These are phyloP conservation scores for Tenthredo scrophulariae DNA, from an alignment of 2,888 invertebrate genomes.

Conservation along the genomic window DNA sequence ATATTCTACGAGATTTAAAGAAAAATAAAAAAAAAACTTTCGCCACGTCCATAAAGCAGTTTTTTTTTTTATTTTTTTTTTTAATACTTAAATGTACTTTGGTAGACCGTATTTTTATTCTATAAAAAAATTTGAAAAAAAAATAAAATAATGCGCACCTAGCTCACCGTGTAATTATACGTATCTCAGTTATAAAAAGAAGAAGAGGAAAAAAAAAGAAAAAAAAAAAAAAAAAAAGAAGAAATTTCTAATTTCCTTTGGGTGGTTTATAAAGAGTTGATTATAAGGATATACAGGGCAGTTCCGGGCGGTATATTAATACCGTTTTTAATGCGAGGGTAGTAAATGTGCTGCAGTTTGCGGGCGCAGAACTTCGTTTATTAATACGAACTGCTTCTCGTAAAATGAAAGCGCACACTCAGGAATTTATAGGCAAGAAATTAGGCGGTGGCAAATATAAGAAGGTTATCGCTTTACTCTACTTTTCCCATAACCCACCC, in stretches of 20 bases:
- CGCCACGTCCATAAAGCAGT: too few relatives aligned
- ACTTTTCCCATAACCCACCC: conserved; percentile 3
- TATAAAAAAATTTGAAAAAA: background rate
- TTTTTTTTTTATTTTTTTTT: background rate
- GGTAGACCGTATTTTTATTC: background rate
- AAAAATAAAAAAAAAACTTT: too few relatives aligned
- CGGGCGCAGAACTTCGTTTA: conserved; percentile 68
- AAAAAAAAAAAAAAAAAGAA: background rate
- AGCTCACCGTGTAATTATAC: too few relatives aligned
- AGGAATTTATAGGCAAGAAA: conserved; percentile 40
- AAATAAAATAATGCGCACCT: too few relatives aligned
- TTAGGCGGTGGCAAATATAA: conserved; percentile 45
- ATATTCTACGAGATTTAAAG: too few relatives aligned
- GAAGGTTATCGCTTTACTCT: conserved; percentile 39
- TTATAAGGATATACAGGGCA: conserved; percentile 8
- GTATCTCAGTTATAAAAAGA: background rate
- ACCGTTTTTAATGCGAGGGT: conserved; percentile 66
- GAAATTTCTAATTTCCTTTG: conserved; percentile 43
- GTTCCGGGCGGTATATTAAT: conserved; percentile 64
- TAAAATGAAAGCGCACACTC: conserved; percentile 60
- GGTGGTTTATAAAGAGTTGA: conserved; percentile 43
- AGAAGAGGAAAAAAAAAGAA: background rate
- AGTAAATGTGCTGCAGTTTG: conserved; percentile 60
- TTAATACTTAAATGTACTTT: background rate
- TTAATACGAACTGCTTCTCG: conserved; percentile 71